Evolutionary conservation across 1,140 invertebrate genomes (phyloP).

Genomic region (Tetragonula clypearis): DNA sequence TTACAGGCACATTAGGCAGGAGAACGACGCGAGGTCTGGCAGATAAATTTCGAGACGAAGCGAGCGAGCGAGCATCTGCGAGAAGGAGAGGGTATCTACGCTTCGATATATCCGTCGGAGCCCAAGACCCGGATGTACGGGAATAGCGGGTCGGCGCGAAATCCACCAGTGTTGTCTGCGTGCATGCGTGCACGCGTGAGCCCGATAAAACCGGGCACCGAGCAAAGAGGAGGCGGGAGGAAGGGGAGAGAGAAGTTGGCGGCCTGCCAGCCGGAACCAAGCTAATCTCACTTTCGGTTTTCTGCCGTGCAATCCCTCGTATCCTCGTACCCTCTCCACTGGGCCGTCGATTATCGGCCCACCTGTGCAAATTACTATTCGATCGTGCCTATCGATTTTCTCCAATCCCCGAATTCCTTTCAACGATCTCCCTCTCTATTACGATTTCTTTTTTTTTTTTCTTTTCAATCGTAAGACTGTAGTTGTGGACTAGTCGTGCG

Average conservation of each 20-base stretch:
- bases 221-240: slow-evolving; percentile 12
- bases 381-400: slow-evolving; percentile 55
- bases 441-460: too few species aligned
- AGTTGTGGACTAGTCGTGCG: too few species aligned
- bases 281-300: slow-evolving; percentile 76
- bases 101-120: slow-evolving; percentile 55
- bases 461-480: too few species aligned
- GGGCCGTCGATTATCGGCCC: slow-evolving; percentile 42
- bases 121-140: slow-evolving; percentile 75
- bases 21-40: too few species aligned
- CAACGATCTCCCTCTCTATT: background rate
- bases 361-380: slow-evolving; percentile 68
- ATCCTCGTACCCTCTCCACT: background rate
- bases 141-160: slow-evolving; percentile 72
- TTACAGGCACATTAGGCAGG: too few species aligned
- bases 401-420: background rate
- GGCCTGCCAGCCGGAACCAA: slow-evolving; percentile 67
- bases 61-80: slow-evolving; percentile 1
- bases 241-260: slow-evolving; percentile 62
- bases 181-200: slow-evolving; percentile 52
- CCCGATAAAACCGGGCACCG: slow-evolving; percentile 49
- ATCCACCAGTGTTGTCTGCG: slow-evolving; percentile 50
- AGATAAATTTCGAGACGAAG: slow-evolving; percentile 25
- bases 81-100: slow-evolving; percentile 12
- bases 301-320: slow-evolving; percentile 31